phyloP scores from a whole-genome alignment of 2,797 vertebrate species.

The Lindbergichthys nudifrons region DNA sequence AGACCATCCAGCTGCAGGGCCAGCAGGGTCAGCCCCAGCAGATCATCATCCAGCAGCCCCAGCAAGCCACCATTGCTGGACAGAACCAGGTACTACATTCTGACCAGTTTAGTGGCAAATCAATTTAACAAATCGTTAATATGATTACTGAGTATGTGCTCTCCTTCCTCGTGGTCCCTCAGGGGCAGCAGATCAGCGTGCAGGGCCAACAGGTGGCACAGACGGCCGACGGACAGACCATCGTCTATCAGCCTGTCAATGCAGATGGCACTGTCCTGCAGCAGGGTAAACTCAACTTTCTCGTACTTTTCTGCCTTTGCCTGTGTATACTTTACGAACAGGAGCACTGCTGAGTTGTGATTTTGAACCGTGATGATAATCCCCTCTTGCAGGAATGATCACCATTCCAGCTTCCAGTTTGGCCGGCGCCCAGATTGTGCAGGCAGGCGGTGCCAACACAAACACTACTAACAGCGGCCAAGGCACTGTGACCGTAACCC shows the following conservation, averaged over 20 bases:
- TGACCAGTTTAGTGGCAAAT: neutral
- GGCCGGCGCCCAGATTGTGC: conserved; percentile 97
- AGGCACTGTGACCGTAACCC: conserved; percentile 97
- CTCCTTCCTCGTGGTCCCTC: neutral
- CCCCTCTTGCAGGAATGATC: conserved; percentile 96
- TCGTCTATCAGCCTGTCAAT: conserved; percentile 99
- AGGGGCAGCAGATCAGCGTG: conserved; percentile 97
- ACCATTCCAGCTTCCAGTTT: conserved; percentile 97
- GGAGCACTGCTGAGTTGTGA: conserved; percentile 7
- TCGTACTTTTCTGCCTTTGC: conserved; percentile 13
- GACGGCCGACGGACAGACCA: conserved; percentile 98
- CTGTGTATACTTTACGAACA: conserved; percentile 13
- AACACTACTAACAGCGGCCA: conserved; percentile 96
- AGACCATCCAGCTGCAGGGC: conserved; percentile 96
- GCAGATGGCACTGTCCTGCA: conserved; percentile 97
- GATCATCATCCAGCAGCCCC: conserved; percentile 99
- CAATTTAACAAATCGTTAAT: neutral
- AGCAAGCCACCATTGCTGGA: conserved; percentile 96
- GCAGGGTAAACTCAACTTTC: conserved; percentile 87
- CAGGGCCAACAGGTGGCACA: conserved; percentile 98
- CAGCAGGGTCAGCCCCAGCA: conserved; percentile 98
- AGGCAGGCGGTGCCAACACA: conserved; percentile 91
- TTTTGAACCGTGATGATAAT: conserved; percentile 35
- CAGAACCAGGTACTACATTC: conserved; percentile 93
- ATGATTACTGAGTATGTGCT: conserved; percentile 1